Conservation (phyloP, 2,888 invertebrate species). For the Salticus scenicus region DNA sequence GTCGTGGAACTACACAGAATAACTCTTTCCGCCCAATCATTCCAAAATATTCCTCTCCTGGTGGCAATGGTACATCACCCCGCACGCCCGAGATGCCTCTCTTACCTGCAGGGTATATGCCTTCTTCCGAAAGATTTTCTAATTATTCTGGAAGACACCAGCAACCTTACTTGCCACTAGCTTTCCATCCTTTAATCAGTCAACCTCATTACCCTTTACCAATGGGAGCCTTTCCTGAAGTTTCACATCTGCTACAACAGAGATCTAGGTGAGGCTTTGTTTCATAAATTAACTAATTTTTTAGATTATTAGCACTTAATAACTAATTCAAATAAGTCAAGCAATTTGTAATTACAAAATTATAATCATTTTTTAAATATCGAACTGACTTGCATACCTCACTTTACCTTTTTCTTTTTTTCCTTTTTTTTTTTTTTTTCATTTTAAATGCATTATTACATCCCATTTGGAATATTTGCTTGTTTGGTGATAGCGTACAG, state of each 20-base stretch:
- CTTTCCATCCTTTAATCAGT: constrained; percentile 61
- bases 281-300: neutral
- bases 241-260: constrained; percentile 68
- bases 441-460: too few relatives aligned
- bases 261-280: constrained; percentile 25
- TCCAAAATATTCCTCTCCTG: constrained; percentile 71
- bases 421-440: too few relatives aligned
- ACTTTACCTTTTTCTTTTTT: too few relatives aligned
- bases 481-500: too few relatives aligned
- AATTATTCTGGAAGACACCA: constrained; percentile 29
- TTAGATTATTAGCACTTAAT: neutral
- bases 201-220: constrained; percentile 54
- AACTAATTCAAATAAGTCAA: too few relatives aligned
- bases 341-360: too few relatives aligned
- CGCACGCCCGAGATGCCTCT: constrained; percentile 27
- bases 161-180: constrained; percentile 53
- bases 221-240: constrained; percentile 64
- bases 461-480: too few relatives aligned
- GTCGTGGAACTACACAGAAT: constrained; percentile 57
- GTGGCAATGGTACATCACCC: neutral
- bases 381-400: too few relatives aligned
- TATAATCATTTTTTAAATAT: too few relatives aligned
- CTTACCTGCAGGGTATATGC: constrained; percentile 53
- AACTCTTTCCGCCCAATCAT: constrained; percentile 72
- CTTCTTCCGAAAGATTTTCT: constrained; percentile 55